Percentiles rank a stretch among this genome's conserved stretches.
These are phyloP conservation scores for Valencia hispanica DNA, from an alignment of 2,797 vertebrate species.

Conservation along the genomic window DNA sequence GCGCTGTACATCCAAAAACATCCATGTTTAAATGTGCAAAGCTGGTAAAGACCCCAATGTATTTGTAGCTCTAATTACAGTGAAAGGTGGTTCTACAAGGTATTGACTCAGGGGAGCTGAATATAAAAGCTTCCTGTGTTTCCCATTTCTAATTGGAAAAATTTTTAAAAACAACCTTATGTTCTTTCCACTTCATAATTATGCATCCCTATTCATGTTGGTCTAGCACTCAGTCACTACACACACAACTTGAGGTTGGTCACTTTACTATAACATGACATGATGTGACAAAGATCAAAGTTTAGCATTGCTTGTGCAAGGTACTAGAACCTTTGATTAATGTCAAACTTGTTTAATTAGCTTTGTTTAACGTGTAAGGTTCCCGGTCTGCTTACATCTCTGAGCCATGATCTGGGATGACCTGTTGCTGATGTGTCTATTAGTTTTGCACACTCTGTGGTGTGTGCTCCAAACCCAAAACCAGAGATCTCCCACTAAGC, in stretches of 20 bases:
- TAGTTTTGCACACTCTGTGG: constrained; percentile 47
- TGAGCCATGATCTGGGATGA: constrained; percentile 48
- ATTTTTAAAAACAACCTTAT: not conserved
- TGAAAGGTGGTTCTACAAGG: not conserved
- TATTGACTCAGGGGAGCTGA: not conserved
- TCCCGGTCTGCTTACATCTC: constrained; percentile 28
- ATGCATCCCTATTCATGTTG: not conserved
- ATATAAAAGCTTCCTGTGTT: too few relatives aligned
- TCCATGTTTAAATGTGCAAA: not conserved
- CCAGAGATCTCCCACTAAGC: constrained; percentile 49
- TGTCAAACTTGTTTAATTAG: not conserved
- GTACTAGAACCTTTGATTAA: not conserved
- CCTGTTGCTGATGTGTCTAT: constrained; percentile 42
- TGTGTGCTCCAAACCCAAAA: constrained; percentile 41
- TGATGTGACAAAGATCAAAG: not conserved
- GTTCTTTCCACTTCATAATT: not conserved
- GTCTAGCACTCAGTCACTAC: too few relatives aligned
- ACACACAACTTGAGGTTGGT: not conserved
- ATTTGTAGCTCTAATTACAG: not conserved
- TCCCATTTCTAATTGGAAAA: not conserved
- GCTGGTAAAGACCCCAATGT: not conserved
- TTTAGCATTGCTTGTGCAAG: not conserved
- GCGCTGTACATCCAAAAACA: not conserved
- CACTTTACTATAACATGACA: not conserved
- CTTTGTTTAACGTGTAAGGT: constrained; percentile 19